These are phyloP conservation scores for Platysteira castanea DNA, from an alignment of 2,113 vertebrate genomes.

Conservation along the genomic window DNA sequence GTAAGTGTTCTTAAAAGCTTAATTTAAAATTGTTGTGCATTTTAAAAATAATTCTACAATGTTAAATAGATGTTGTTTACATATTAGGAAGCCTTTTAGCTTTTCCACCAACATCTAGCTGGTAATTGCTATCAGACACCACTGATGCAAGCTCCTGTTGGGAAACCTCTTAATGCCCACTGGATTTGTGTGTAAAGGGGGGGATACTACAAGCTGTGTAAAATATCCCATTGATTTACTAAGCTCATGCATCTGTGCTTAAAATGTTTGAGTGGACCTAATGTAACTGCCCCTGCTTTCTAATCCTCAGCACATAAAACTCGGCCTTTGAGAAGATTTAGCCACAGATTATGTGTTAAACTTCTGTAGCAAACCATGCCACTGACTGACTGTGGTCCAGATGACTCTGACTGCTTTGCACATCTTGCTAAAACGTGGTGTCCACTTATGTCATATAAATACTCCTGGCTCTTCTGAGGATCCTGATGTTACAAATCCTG, in stretches of 20 bases:
- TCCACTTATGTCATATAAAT: accelerated
- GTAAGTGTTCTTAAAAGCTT: background rate
- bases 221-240: background rate
- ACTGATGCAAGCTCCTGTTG: background rate
- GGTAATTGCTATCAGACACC: background rate
- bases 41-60: background rate
- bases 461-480: background rate
- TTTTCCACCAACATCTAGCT: background rate
- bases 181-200: background rate
- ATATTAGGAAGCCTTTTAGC: background rate
- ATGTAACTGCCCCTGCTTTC: background rate
- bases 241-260: background rate
- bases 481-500: no score
- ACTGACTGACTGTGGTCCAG: background rate
- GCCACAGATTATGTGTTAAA: background rate
- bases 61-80: background rate
- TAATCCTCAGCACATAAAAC: background rate
- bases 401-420: background rate
- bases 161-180: background rate
- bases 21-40: background rate
- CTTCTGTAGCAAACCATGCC: background rate
- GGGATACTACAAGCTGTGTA: background rate
- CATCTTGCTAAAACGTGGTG: background rate
- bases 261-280: background rate
- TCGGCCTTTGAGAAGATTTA: background rate